Conservation (phyloP, 2,888 invertebrate species). For the Andrena flavipes region DNA sequence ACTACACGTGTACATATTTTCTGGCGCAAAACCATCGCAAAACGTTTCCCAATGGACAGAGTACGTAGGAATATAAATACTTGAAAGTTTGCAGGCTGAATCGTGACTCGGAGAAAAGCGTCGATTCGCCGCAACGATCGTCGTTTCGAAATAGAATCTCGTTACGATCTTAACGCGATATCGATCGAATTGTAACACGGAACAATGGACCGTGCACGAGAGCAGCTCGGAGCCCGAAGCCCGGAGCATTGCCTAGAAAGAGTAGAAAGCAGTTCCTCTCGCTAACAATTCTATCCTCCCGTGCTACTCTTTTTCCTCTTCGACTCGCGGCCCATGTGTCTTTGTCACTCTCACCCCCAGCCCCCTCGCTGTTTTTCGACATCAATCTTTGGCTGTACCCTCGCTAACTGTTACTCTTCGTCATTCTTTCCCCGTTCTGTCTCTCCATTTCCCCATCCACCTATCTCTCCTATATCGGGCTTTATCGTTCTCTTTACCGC, state of each 20-base stretch:
- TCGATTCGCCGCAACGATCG: slow-evolving; percentile 14
- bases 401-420: background rate
- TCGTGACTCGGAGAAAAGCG: background rate
- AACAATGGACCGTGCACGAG: slow-evolving; percentile 42
- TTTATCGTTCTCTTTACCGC: background rate
- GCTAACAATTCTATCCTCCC: slow-evolving; percentile 33
- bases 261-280: slow-evolving; percentile 45
- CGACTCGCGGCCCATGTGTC: background rate
- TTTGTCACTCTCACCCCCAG: background rate
- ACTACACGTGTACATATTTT: no score
- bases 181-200: slow-evolving; percentile 37
- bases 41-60: background rate
- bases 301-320: background rate
- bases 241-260: slow-evolving; percentile 44
- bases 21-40: no score
- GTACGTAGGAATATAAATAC: no score
- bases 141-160: slow-evolving; percentile 35
- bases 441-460: background rate
- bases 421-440: background rate
- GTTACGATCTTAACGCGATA: slow-evolving; percentile 50
- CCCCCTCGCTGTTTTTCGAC: background rate
- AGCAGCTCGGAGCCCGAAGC: slow-evolving; percentile 10
- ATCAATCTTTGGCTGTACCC: background rate
- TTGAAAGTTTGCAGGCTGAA: background rate
- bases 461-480: background rate